Conservation (phyloP, 2,888 invertebrate genomes). For the Spilosoma lubricipeda region DNA sequence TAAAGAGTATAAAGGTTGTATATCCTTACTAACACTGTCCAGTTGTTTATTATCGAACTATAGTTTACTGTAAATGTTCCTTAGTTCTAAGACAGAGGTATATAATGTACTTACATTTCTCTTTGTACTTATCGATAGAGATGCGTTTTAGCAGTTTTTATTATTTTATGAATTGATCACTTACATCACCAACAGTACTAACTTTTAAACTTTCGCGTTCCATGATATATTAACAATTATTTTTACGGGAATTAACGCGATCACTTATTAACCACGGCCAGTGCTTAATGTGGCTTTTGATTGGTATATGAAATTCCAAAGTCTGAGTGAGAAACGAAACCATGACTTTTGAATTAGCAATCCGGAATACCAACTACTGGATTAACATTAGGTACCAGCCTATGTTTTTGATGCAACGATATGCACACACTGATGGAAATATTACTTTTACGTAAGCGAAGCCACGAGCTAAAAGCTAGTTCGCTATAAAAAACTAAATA, state of each 20-base stretch:
- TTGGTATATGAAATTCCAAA: too few species aligned
- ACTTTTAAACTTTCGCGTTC: too few species aligned
- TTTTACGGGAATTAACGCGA: too few species aligned
- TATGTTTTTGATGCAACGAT: too few species aligned
- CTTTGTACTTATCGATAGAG: too few species aligned
- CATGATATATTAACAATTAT: too few species aligned
- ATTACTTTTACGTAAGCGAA: not conserved
- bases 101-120: not conserved
- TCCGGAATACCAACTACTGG: not conserved
- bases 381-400: too few species aligned
- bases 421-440: not conserved
- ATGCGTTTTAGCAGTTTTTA: not conserved
- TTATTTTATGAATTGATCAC: not conserved
- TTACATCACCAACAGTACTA: too few species aligned
- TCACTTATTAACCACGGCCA: too few species aligned
- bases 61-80: slow-evolving; percentile 27
- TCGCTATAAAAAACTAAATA: not conserved
- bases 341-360: not conserved
- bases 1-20: slow-evolving; percentile 39
- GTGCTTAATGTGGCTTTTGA: too few species aligned
- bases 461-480: not conserved
- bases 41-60: slow-evolving; percentile 39
- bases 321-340: too few species aligned
- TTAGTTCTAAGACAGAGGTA: not conserved
- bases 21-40: slow-evolving; percentile 28